These are phyloP conservation scores for Sinodicranocentrus sp. DNA, from an alignment of 2,888 invertebrate species.

Conservation along the genomic window DNA sequence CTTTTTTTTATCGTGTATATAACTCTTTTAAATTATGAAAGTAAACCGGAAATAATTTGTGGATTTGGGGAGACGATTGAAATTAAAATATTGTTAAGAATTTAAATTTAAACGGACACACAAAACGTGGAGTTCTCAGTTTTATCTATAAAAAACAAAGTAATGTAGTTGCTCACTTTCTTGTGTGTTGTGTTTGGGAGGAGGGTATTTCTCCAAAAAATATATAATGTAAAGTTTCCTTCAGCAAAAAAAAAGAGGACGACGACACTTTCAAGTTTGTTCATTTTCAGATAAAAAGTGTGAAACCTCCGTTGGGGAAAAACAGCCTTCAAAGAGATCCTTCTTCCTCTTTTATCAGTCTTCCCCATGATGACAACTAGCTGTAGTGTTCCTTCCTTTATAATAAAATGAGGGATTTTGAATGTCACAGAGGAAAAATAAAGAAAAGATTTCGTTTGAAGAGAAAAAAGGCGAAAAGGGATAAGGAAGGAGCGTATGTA, in stretches of 20 bases:
- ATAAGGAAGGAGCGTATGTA: not conserved
- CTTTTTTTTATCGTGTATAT: not conserved
- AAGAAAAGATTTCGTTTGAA: slow-evolving; percentile 12
- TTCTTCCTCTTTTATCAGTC: slow-evolving; percentile 4
- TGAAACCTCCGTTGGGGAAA: not conserved
- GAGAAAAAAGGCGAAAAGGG: too few species aligned
- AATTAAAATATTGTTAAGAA: too few species aligned
- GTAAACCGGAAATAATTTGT: too few species aligned
- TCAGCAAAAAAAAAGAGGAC: too few species aligned
- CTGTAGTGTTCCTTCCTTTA: not conserved
- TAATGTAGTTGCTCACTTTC: too few species aligned
- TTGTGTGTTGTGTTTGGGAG: too few species aligned
- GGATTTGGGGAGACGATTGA: too few species aligned
- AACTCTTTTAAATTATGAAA: not conserved
- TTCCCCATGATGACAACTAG: slow-evolving; percentile 22
- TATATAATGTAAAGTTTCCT: too few species aligned
- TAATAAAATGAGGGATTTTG: slow-evolving; percentile 46
- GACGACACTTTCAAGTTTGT: not conserved
- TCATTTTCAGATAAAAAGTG: not conserved
- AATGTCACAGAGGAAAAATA: slow-evolving; percentile 40
- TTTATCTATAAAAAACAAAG: too few species aligned
- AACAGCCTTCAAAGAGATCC: not conserved
- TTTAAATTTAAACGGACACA: too few species aligned
- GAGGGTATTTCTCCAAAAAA: too few species aligned
- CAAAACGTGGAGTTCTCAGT: too few species aligned